phyloP scores from a whole-genome alignment of 1,140 invertebrate genomes.

The Gyrodactylus salaris region DNA sequence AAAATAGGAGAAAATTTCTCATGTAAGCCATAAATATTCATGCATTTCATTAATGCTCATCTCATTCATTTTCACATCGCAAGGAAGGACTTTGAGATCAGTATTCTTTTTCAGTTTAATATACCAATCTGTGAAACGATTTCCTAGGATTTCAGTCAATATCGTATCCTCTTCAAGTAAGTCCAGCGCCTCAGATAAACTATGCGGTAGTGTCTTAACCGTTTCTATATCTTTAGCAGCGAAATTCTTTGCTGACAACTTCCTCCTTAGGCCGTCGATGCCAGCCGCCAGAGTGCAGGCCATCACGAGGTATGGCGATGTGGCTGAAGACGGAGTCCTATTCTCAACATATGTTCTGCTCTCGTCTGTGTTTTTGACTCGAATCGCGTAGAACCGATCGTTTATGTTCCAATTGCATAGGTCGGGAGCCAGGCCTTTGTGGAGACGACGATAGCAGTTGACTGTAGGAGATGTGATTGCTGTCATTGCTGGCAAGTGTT shows the following conservation, averaged over 20 bases:
- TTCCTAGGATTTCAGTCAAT: constrained; percentile 9
- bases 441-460: constrained; percentile 10
- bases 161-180: constrained; percentile 9
- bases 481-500: constrained; percentile 9
- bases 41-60: background rate
- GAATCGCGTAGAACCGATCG: constrained; percentile 7
- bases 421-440: constrained; percentile 6
- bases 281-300: constrained; percentile 10
- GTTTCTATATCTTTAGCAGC: background rate
- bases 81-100: background rate
- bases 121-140: constrained; percentile 10
- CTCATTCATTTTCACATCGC: background rate
- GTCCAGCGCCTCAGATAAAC: constrained; percentile 10
- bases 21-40: background rate
- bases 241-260: constrained; percentile 4
- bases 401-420: constrained; percentile 9
- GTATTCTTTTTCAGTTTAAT: constrained; percentile 9
- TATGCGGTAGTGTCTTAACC: constrained; percentile 8
- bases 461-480: constrained; percentile 9
- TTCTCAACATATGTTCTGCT: constrained; percentile 10
- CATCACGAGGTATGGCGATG: constrained; percentile 9
- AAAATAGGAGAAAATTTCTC: too few relatives aligned
- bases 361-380: constrained; percentile 8
- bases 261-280: constrained; percentile 9
- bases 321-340: constrained; percentile 7